Conservation (phyloP, 2,888 invertebrate genomes). For the Lamellibrachia satsuma region DNA sequence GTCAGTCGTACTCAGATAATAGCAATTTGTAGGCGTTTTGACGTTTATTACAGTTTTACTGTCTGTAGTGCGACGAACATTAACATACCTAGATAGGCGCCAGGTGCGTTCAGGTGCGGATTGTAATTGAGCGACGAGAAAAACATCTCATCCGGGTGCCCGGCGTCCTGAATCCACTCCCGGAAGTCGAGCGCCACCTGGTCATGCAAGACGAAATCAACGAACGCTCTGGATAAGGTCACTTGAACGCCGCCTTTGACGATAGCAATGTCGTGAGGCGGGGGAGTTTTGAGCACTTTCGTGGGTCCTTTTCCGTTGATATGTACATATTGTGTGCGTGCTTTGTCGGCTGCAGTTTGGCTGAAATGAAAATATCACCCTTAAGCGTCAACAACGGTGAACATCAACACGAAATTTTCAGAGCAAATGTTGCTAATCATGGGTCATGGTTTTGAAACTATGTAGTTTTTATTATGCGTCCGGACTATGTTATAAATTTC, state of each 20-base stretch:
- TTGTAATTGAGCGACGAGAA: constrained; percentile 22
- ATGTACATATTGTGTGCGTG: constrained; percentile 21
- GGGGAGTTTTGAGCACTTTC: constrained; percentile 1
- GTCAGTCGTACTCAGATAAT: neutral
- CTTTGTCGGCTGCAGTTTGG: neutral
- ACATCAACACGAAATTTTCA: too few relatives aligned
- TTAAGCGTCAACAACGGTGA: neutral
- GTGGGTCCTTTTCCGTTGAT: neutral
- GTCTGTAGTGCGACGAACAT: neutral
- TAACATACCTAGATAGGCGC: constrained; percentile 14
- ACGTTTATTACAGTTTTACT: neutral
- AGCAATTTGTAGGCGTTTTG: neutral
- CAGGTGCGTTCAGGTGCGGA: constrained; percentile 17
- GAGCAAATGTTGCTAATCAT: neutral
- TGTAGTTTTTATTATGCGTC: neutral
- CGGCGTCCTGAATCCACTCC: constrained; percentile 25
- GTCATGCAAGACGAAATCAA: constrained; percentile 21
- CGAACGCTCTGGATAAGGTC: constrained; percentile 21
- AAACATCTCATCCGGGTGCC: constrained; percentile 21
- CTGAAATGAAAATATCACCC: neutral
- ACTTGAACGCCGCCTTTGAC: constrained; percentile 23
- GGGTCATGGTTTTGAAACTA: neutral
- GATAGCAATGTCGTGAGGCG: constrained; percentile 17
- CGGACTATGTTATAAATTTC: too few relatives aligned
- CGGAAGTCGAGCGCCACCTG: constrained; percentile 21